Evolutionary conservation across 2,797 vertebrate species (phyloP), one percentile per base, ranked within the genome.

Genomic region (Moxostoma hubbsi): DNA sequence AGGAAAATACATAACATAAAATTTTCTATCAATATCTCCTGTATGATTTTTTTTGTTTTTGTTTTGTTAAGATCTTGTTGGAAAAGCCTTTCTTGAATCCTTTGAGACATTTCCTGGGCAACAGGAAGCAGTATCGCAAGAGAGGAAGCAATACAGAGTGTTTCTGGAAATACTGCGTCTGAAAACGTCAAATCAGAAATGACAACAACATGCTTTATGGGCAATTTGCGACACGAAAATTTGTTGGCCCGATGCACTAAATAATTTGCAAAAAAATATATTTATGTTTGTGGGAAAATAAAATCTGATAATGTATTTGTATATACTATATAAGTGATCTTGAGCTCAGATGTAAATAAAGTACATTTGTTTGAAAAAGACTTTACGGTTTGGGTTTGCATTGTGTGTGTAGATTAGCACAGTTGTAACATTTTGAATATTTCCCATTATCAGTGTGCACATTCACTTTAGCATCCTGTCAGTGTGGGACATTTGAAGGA

Each of bases 111-210:
- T 83, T 89, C 53, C 75, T 89, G 70, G 87, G 76, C 0, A 49
- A 57, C 79, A 80, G 85, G 53, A 87, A 82, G 58, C 87, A 83
- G 54, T 82, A 71, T 12, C 72, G 54, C 9, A 89, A 89, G 75
- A 81, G 87, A 49, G 86, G 84, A 2, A 83, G 76, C 74, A 85
- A 85, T 69, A 79, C 86, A 0, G 88, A 88, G 16, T 89, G 88
- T 53, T 89, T 89, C 82, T 89, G 88, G 88, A 89, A 89, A 54
- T 89, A 88, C 78, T 89, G 88, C 4, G 88, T 89, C 62, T 88
- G 51, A 87, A 79, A 73, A 9, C 16, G 61, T 13, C n/a, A 68
- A 53, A 58, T 36, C 47, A 50, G 9, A 70, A 63, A 63, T 43
- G 4, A 8, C 46, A 58, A 8, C 18, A 6, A 63, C 65, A 51